Conservation (phyloP, 2,113 vertebrate genomes). For the Atherinomorus stipes region DNA sequence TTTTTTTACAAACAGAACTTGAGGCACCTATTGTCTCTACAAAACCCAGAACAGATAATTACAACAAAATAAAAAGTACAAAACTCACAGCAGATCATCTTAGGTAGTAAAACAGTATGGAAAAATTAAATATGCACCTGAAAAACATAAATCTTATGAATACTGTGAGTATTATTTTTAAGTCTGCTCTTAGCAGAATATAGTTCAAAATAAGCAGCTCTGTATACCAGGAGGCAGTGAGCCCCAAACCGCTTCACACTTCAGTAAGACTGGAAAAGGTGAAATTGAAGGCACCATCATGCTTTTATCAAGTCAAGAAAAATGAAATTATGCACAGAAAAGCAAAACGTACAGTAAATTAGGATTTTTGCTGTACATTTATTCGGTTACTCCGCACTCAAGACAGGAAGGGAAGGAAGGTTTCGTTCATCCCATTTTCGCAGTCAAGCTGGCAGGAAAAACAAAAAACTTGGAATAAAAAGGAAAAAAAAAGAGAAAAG, state of each 20-base stretch:
- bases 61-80: constrained; percentile 74
- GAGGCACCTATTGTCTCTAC: constrained; percentile 76
- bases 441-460: constrained; percentile 81
- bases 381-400: constrained; percentile 74
- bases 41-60: constrained; percentile 70
- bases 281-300: constrained; percentile 97
- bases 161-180: constrained; percentile 82
- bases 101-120: constrained; percentile 80
- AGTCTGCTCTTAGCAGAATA: constrained; percentile 74
- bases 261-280: constrained; percentile 93
- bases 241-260: constrained; percentile 85
- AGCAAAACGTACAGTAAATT: constrained; percentile 88
- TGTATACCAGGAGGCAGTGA: constrained; percentile 82
- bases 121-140: constrained; percentile 76
- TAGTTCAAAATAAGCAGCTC: constrained; percentile 82
- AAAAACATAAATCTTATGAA: constrained; percentile 84
- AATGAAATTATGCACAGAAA: constrained; percentile 67
- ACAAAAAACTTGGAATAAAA: constrained; percentile 51
- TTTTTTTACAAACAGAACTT: constrained; percentile 52
- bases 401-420: constrained; percentile 51
- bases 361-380: constrained; percentile 90
- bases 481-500: constrained; percentile 33
- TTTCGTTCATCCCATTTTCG: constrained; percentile 81
- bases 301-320: constrained; percentile 82
- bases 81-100: constrained; percentile 78